Conservation (phyloP, 2,888 invertebrate genomes). For the Theristus sp. region DNA sequence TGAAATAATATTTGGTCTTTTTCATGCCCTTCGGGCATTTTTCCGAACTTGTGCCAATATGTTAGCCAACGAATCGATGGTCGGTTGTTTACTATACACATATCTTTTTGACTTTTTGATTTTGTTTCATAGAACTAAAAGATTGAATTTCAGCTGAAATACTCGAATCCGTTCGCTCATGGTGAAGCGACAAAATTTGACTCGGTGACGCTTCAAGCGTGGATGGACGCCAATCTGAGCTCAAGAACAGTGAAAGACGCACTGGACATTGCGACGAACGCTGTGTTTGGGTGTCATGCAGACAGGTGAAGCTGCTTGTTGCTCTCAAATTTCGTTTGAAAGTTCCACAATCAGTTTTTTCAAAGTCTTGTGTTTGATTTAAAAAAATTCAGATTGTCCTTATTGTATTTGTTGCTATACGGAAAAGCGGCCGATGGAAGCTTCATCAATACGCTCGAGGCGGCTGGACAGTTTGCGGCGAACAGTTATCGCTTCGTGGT, state of each 20-base stretch:
- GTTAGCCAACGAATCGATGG: no score
- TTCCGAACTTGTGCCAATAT: no score
- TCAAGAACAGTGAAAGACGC: neutral
- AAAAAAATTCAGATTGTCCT: neutral
- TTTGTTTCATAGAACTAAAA: no score
- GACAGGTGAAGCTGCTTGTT: neutral
- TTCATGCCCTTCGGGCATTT: no score
- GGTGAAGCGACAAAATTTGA: neutral
- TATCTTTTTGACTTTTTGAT: no score
- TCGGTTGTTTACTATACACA: no score
- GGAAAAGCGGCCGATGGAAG: neutral
- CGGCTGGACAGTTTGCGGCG: neutral
- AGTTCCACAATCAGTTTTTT: neutral
- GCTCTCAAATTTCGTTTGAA: neutral
- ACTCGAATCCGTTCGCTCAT: neutral
- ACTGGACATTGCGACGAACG: neutral
- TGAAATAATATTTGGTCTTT: no score
- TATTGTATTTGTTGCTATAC: constrained; percentile 1
- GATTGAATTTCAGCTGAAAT: neutral
- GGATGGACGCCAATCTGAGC: neutral
- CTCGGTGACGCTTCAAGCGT: neutral
- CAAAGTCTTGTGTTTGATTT: no score
- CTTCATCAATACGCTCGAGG: constrained; percentile 1
- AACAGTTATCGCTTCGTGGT: neutral
- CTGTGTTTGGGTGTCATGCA: neutral